Percentiles rank a stretch among this genome's conserved stretches.
phyloP scores from a whole-genome alignment of 2,797 vertebrate genomes.

The Lepilemur ruficaudatus region DNA sequence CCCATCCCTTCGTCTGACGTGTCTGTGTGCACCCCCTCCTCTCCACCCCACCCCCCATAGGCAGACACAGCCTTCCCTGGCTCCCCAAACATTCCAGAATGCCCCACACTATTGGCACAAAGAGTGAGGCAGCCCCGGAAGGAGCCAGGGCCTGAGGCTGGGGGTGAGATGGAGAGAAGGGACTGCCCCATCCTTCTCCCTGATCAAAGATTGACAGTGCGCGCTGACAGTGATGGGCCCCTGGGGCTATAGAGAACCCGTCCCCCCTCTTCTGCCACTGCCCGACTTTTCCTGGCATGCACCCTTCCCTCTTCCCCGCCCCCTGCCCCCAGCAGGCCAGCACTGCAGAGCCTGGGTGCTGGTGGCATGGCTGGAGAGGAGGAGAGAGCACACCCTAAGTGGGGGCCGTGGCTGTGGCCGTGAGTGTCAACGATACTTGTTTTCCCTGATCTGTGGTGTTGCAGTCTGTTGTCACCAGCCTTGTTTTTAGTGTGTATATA shows the following conservation, averaged over 20 bases:
- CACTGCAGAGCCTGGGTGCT: not conserved
- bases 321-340: conserved; percentile 19
- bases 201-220: not conserved
- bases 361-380: not conserved
- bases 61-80: conserved; percentile 16
- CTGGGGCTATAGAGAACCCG: not conserved
- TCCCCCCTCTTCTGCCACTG: not conserved
- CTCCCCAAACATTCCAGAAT: conserved; percentile 75
- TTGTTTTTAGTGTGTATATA: conserved; percentile 89
- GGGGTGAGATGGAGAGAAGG: conserved; percentile 1
- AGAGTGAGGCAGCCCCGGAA: conserved; percentile 16
- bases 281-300: conserved; percentile 62
- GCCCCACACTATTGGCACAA: conserved; percentile 58
- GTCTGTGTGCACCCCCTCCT: not conserved
- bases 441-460: conserved; percentile 83
- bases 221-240: not conserved
- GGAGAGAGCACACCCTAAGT: not conserved
- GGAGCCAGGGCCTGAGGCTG: conserved; percentile 34
- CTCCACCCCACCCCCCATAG: not conserved
- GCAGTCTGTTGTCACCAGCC: conserved; percentile 87
- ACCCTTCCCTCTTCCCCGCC: not conserved
- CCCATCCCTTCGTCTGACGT: not conserved
- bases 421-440: conserved; percentile 74
- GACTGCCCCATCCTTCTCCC: not conserved
- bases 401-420: conserved; percentile 55